Conservation (phyloP, 2,113 vertebrate genomes). For the Phalacrocorax carbo region DNA sequence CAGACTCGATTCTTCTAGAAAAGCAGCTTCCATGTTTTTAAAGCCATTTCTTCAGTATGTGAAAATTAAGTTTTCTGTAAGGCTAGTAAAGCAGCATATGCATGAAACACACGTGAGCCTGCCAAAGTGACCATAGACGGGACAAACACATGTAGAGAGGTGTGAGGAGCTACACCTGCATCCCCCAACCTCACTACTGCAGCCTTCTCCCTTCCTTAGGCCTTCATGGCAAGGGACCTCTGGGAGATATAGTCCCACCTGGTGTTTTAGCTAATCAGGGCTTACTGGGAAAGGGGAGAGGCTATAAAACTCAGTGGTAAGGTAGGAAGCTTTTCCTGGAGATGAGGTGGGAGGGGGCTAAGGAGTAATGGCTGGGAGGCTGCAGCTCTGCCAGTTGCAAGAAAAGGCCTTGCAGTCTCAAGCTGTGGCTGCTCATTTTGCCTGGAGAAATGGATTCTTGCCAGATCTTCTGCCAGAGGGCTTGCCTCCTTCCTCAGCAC, state of each 20-base stretch:
- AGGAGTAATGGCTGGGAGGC: background rate
- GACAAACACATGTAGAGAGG: rapidly evolving
- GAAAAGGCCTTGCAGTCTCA: background rate
- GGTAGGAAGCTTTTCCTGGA: background rate
- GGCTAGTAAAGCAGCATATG: background rate
- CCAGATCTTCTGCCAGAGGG: background rate
- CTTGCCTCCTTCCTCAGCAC: background rate
- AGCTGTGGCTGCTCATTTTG: background rate
- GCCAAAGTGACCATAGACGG: background rate
- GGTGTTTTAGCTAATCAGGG: background rate
- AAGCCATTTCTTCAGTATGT: background rate
- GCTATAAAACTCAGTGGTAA: background rate
- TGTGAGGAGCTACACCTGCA: background rate
- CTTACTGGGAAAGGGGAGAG: background rate
- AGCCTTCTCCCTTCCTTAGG: background rate
- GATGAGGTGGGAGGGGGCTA: background rate
- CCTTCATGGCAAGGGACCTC: background rate
- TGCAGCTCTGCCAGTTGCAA: background rate
- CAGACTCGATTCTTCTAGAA: background rate
- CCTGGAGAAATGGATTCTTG: background rate
- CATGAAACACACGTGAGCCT: background rate
- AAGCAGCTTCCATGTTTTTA: background rate
- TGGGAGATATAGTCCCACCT: background rate
- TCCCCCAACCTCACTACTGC: background rate
- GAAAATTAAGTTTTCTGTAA: background rate